Evolutionary conservation across 2,113 vertebrate species (phyloP).

Genomic region (Microcebus tavaratra): DNA sequence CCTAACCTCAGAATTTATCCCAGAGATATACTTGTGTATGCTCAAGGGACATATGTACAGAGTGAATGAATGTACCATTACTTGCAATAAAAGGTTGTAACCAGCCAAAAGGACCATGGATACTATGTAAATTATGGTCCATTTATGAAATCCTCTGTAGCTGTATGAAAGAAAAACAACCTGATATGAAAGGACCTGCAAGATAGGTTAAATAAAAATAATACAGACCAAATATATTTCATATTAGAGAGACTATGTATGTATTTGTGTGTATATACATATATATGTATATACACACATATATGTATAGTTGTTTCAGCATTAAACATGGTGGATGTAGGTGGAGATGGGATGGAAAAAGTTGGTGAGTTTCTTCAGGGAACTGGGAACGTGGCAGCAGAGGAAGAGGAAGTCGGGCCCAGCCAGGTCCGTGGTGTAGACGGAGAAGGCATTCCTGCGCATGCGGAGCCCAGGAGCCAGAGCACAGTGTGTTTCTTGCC

Average conservation of each 20-base stretch:
- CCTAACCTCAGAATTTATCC: not conserved
- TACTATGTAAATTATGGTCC: not conserved
- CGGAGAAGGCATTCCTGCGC: not conserved
- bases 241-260: not conserved
- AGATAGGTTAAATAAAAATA: not conserved
- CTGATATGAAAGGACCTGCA: not conserved
- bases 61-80: not conserved
- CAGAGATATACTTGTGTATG: not conserved
- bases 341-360: too few relatives aligned
- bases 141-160: not conserved
- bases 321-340: not conserved
- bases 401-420: not conserved
- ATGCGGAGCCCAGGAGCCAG: not conserved
- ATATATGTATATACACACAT: too few relatives aligned
- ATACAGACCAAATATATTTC: not conserved
- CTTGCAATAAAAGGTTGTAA: not conserved
- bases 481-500: not conserved
- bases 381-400: not conserved
- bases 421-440: not conserved
- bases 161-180: not conserved
- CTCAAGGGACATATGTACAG: not conserved
- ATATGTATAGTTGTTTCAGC: not conserved
- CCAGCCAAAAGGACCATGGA: not conserved
- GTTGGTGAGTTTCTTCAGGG: not conserved
- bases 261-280: not conserved